Base-by-base conservation (phyloP, 2,888 invertebrate genomes). In the Athripsodes cinereus region DNA sequence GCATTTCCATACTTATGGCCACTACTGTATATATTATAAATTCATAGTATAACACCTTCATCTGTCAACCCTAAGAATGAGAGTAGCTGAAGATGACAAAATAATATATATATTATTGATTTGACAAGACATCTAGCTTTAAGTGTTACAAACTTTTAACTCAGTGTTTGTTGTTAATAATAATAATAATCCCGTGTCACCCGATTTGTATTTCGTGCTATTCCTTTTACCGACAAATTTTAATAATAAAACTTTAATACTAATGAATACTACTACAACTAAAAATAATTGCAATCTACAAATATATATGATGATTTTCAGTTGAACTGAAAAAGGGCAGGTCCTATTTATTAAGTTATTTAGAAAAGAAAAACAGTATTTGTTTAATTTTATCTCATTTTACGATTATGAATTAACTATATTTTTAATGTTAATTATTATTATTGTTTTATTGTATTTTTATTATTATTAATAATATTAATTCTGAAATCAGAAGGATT, bases 261-360 rank as follows among this genome's bases (percentile, higher is more conserved):
- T n/a, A n/a, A n/a, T n/a, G n/a, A n/a, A n/a, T n/a, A n/a, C n/a
- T n/a, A n/a, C n/a, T n/a, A n/a, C n/a, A n/a, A n/a, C n/a, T n/a
- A 35, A 52, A 53, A 46, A 21, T 60, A 60, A 35, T 44, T 47
- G 52, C 55, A 40, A n/a, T n/a, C n/a, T 48, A 44, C 56, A 53
- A 46, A 40, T n/a, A n/a, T n/a, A 50, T 46, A 55, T 48, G 34
- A 53, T 52, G 19, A 55, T 59, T 62, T 64, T 64, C 62, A 62
- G 64, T 64, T 64, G 64, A 64, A 55, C 62, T 64, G 64, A 62
- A 64, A 62, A 54, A 56, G 61, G 63, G 63, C 63, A 57, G 63
- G 63, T 63, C 63, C 63, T 63, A 47, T 63, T 40, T 2, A 40
- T 40, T 40, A 40, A 40, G 40, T 40, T 40, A 8, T 31, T 31